Evolutionary conservation across 1,140 invertebrate species (phyloP), one percentile per base, ranked within the genome.

Genomic region (Drepana arcuata): DNA sequence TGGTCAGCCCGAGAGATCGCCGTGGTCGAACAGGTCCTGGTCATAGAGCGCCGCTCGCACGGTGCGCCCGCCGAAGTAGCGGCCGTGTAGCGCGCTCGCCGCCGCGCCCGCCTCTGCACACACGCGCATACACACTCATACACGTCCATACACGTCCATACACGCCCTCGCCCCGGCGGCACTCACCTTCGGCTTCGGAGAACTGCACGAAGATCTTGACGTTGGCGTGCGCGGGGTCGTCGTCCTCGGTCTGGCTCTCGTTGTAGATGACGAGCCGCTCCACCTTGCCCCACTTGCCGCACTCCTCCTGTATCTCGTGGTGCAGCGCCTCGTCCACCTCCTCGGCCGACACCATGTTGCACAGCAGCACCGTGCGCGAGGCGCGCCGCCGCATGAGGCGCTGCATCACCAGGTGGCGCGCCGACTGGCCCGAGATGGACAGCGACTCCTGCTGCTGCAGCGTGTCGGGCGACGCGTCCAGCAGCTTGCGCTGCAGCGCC

Each of bases 201-300:
- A 99, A 99, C 85, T 98, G 95, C 16, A 99, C 98, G 86, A 99
- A 99, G 54, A 99, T 99, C 85, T 99, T 99, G 18, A 99, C 97
- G 68, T 95, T 92, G 30, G 98, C 89, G 56, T 62, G 58, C 28
- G 55, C 52, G 16, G 72, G 72, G 52, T 91, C 89, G 46, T 92
- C 92, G 47, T 97, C 95, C 75, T 97, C 95, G 7, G 91, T 93
- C 80, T 98, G 96, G 55, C 91, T 91, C 83, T 99, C 97, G 72
- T 99, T 96, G 79, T 99, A 99, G 74, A 99, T 99, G 46, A 99
- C 96, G 10, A 99, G 96, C 25, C 93, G 85, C 54, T 94, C 91
- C 9, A 99, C 96, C 29, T 84, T 84, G 27, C 97, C 96, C 84
- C 90, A 95, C 86, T 96, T 96, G 41, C 89, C 90, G 77, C 96